Evolutionary conservation across 2,888 invertebrate genomes (phyloP).

Genomic region (Gastrophysa polygoni): DNA sequence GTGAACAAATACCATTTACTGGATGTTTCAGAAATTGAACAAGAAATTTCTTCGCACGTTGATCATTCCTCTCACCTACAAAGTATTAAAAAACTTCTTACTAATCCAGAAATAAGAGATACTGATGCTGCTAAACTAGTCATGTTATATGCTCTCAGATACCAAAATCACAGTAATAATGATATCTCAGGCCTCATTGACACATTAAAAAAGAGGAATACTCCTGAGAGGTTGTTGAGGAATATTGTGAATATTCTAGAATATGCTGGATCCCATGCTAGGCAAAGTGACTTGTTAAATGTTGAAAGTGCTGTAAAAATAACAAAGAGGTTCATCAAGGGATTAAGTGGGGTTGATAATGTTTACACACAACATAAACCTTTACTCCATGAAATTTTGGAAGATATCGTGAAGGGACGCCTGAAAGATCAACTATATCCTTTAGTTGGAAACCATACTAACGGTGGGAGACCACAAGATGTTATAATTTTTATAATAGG

Average conservation of each 20-base stretch:
- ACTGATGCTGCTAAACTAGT: constrained; percentile 88
- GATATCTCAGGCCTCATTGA: constrained; percentile 79
- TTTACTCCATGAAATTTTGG: constrained; percentile 83
- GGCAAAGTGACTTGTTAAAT: constrained; percentile 85
- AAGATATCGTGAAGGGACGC: constrained; percentile 88
- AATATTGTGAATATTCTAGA: constrained; percentile 74
- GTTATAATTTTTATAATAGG: constrained; percentile 97
- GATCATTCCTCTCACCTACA: constrained; percentile 79
- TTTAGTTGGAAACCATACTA: constrained; percentile 71
- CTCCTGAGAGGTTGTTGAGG: constrained; percentile 66
- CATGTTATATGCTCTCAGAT: constrained; percentile 90
- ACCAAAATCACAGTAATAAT: constrained; percentile 88
- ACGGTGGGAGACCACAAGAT: constrained; percentile 78
- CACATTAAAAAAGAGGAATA: constrained; percentile 73
- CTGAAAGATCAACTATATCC: constrained; percentile 88
- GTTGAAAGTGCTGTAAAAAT: constrained; percentile 84
- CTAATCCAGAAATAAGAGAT: constrained; percentile 70
- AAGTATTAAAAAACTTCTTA: constrained; percentile 79
- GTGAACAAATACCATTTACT: constrained; percentile 80
- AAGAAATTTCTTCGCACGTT: constrained; percentile 88
- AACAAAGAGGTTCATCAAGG: constrained; percentile 88
- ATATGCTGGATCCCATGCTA: constrained; percentile 82
- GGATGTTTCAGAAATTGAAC: constrained; percentile 92
- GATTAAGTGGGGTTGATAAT: constrained; percentile 95
- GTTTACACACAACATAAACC: constrained; percentile 99